Evolutionary conservation across 2,888 invertebrate species (phyloP).

Genomic region (Volucella inanis): DNA sequence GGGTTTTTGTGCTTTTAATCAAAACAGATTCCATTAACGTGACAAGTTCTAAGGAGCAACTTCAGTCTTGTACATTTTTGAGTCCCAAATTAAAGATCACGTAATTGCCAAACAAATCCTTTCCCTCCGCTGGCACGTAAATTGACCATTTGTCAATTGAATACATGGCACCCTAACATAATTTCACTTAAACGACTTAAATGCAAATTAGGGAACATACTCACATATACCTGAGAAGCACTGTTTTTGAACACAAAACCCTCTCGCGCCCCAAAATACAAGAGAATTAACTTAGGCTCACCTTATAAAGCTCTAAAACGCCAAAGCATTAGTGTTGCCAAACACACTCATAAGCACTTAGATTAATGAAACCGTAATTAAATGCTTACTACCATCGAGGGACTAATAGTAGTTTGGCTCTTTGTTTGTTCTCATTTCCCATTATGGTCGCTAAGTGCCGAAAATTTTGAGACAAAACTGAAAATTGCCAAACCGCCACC

Average conservation of each 20-base stretch:
- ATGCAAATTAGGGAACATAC: constrained; percentile 34
- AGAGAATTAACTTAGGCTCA: constrained; percentile 49
- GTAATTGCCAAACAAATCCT: constrained; percentile 43
- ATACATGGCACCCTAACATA: constrained; percentile 25
- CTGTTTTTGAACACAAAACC: constrained; percentile 32
- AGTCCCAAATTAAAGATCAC: constrained; percentile 37
- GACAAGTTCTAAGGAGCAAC: not conserved
- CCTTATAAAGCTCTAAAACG: constrained; percentile 29
- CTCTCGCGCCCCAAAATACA: not conserved
- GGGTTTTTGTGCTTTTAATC: too few relatives aligned
- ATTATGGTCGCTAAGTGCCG: constrained; percentile 51
- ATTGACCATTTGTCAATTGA: constrained; percentile 55
- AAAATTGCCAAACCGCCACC: constrained; percentile 22
- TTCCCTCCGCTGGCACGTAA: constrained; percentile 41
- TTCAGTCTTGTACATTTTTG: not conserved
- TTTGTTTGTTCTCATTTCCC: constrained; percentile 45
- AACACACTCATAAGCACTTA: constrained; percentile 71
- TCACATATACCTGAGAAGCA: not conserved
- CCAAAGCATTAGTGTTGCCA: constrained; percentile 14
- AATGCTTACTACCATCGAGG: constrained; percentile 67
- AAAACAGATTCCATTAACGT: constrained; percentile 33
- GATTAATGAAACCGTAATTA: constrained; percentile 77
- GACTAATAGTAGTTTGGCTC: constrained; percentile 52
- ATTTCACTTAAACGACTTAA: constrained; percentile 48
- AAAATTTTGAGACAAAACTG: constrained; percentile 18